A percentile compares a stretch with the other conserved stretches of the same genome.
Evolutionary conservation across 2,113 vertebrate species (phyloP).

Genomic region (Hemibagrus wyckioides): DNA sequence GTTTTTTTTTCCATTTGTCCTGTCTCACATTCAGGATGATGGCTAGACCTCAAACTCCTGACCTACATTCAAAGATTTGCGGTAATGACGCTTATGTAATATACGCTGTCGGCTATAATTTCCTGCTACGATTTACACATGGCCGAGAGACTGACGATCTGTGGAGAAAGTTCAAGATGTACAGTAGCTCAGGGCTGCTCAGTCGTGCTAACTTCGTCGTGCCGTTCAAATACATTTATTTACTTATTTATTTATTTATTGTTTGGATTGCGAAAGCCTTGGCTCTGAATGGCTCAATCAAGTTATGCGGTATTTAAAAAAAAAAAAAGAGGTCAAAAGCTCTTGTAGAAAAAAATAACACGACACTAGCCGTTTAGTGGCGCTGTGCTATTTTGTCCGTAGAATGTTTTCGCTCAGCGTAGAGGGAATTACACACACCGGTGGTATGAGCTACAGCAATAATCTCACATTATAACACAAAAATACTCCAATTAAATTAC

Average conservation of each 20-base stretch:
- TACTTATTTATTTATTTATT: too few species aligned
- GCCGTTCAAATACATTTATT: background rate
- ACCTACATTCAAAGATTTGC: constrained; percentile 22
- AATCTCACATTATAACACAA: background rate
- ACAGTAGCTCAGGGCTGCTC: constrained; percentile 4
- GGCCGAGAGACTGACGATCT: background rate
- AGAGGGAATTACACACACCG: background rate
- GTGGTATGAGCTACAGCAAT: background rate
- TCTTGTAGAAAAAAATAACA: background rate
- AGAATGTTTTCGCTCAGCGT: background rate
- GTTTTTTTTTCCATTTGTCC: background rate
- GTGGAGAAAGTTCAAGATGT: background rate
- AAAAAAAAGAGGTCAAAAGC: background rate
- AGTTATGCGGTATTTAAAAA: constrained; percentile 1
- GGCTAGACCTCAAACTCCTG: constrained; percentile 35
- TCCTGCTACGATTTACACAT: constrained; percentile 3
- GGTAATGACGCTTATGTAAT: constrained; percentile 3
- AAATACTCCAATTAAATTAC: background rate
- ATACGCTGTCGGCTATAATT: background rate
- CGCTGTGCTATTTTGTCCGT: background rate
- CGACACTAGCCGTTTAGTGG: background rate
- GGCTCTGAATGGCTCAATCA: background rate
- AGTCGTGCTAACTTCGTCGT: background rate
- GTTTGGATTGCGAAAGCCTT: background rate
- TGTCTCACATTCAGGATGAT: constrained; percentile 6